Conservation (phyloP, 2,113 vertebrate species). For the Myodes glareolus region DNA sequence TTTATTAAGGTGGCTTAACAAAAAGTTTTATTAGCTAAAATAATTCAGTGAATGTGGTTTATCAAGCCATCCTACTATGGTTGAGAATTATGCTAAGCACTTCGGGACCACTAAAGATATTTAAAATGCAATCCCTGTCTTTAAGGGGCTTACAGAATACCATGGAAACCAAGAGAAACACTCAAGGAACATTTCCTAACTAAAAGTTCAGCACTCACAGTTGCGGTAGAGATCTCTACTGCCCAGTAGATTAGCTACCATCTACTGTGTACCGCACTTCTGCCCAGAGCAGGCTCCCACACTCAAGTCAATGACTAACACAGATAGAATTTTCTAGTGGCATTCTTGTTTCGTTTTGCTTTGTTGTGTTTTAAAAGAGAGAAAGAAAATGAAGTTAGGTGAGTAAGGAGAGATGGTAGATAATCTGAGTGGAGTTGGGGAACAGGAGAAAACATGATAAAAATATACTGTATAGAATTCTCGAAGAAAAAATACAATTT, state of each 20-base stretch:
- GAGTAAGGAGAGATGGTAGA: no score
- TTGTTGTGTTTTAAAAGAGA: neutral
- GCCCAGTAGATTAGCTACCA: neutral
- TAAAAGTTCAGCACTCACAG: neutral
- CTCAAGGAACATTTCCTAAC: neutral
- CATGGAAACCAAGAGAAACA: neutral
- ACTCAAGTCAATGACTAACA: neutral
- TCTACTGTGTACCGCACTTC: neutral
- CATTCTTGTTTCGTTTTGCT: neutral
- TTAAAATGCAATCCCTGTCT: neutral
- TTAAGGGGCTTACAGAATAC: neutral
- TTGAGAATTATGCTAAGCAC: neutral
- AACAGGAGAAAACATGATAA: neutral
- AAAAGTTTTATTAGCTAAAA: conserved; percentile 60
- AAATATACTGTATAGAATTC: neutral
- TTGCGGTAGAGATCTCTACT: neutral
- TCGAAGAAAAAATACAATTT: neutral
- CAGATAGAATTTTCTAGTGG: neutral
- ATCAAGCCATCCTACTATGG: neutral
- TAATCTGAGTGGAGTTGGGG: neutral
- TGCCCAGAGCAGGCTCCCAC: neutral
- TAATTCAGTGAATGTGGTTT: neutral
- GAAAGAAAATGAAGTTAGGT: neutral
- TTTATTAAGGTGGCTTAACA: conserved; percentile 38
- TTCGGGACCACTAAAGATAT: neutral